Conservation (phyloP, 53 echinoderm and acorn worm species). For the Zoroaster sp. region DNA sequence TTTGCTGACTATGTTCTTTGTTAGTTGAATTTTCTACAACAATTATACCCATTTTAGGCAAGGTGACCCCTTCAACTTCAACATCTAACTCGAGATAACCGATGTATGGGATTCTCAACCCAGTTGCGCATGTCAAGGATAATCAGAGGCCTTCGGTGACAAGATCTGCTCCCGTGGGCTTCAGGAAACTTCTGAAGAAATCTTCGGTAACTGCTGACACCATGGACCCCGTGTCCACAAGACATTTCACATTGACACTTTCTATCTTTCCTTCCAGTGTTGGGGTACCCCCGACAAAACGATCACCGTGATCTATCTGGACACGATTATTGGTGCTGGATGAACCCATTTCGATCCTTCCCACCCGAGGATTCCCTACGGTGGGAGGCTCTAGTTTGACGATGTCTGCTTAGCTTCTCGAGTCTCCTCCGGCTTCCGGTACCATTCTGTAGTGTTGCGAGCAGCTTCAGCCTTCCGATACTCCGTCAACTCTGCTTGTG, state of each 20-base stretch:
- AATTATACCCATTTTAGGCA: background rate
- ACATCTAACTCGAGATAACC: slow-evolving; percentile 18
- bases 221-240: slow-evolving; percentile 23
- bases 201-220: slow-evolving; percentile 2
- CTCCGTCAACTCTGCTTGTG: slow-evolving; percentile 5
- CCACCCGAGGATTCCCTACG: slow-evolving; percentile 1
- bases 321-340: background rate
- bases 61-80: background rate
- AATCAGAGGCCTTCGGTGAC: slow-evolving; percentile 23
- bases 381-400: slow-evolving; percentile 27
- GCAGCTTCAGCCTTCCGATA: background rate
- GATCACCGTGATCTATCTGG: background rate
- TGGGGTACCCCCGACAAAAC: slow-evolving; percentile 3
- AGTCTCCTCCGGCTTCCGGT: background rate
- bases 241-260: background rate
- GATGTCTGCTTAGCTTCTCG: background rate
- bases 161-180: background rate
- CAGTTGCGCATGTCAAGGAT: slow-evolving; percentile 3
- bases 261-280: background rate
- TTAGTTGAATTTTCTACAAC: background rate
- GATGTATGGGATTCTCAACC: slow-evolving; percentile 24
- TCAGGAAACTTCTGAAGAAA: background rate
- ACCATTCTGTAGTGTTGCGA: background rate
- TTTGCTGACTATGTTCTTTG: background rate
- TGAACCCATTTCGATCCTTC: slow-evolving; percentile 22